Evolutionary conservation across 2,888 invertebrate species (phyloP).

Genomic region (Branchipolynoe longqiensis): DNA sequence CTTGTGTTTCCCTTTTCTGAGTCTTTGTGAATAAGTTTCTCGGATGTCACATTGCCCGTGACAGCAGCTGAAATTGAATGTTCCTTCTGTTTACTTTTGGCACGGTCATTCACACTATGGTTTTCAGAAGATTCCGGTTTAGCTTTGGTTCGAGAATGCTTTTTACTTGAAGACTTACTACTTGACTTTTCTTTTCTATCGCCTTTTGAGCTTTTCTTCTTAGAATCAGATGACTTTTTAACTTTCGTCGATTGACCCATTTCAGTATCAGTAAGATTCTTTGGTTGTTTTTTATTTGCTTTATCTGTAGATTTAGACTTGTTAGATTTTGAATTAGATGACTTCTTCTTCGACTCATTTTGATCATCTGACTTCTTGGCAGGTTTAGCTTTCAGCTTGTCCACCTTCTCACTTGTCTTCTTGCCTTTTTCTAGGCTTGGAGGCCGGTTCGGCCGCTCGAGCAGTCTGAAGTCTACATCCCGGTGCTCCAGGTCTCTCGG

Average conservation of each 20-base stretch:
- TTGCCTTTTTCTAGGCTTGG: neutral
- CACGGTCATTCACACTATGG: neutral
- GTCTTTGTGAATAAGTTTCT: constrained; percentile 20
- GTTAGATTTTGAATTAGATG: constrained; percentile 8
- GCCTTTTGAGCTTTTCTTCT: constrained; percentile 19
- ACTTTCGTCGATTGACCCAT: neutral
- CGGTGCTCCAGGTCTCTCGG: neutral
- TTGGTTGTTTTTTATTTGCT: constrained; percentile 1
- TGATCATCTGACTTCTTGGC: constrained; percentile 11
- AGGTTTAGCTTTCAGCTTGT: constrained; percentile 1
- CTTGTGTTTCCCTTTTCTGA: neutral
- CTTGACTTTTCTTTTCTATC: constrained; percentile 17
- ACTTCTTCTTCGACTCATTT: neutral
- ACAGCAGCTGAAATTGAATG: neutral
- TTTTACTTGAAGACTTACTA: neutral
- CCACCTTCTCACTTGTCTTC: neutral
- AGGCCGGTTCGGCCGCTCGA: neutral
- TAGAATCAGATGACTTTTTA: constrained; percentile 29
- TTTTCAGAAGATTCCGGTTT: neutral
- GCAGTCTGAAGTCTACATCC: neutral
- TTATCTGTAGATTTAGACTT: neutral
- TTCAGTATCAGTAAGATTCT: neutral
- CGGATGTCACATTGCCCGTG: neutral
- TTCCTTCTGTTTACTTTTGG: neutral
- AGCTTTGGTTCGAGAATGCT: neutral